A percentile compares a stretch with the other conserved stretches of the same genome.
Conservation (phyloP, 2,888 invertebrate genomes). For the Anticlea derivata region DNA sequence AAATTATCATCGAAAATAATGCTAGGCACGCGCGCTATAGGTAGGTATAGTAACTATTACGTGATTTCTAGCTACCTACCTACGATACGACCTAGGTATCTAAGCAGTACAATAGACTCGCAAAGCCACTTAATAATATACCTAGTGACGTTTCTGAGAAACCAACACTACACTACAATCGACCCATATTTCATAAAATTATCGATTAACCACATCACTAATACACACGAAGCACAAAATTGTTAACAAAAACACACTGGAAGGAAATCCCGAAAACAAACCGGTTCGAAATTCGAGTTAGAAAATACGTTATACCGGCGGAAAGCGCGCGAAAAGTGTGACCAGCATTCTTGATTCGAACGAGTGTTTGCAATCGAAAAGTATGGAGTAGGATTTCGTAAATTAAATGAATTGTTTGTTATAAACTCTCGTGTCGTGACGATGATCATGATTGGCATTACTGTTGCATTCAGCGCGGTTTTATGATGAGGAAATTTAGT, state of each 20-base stretch:
- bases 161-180: no score
- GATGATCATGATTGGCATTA: conserved; percentile 1
- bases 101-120: no score
- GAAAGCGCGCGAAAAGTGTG: conserved; percentile 38
- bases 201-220: conserved; percentile 1
- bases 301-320: conserved; percentile 32
- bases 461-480: background rate
- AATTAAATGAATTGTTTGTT: conserved; percentile 1
- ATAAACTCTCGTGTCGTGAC: background rate
- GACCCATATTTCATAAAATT: background rate
- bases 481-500: conserved; percentile 5
- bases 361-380: conserved; percentile 17
- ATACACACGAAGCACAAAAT: conserved; percentile 2
- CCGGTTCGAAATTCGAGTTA: conserved; percentile 18
- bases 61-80: no score
- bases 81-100: no score
- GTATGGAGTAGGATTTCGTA: conserved; percentile 30
- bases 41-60: no score
- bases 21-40: no score
- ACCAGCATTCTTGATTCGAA: conserved; percentile 22
- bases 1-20: no score
- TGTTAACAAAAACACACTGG: conserved; percentile 1
- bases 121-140: no score
- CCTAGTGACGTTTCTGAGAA: no score
- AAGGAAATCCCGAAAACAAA: background rate